A percentile compares a stretch with the other conserved stretches of the same genome.
Evolutionary conservation across 30 jellyfish, hydroid and myxozoan species (phyloP).

Genomic region (Cassiopea xamachana): DNA sequence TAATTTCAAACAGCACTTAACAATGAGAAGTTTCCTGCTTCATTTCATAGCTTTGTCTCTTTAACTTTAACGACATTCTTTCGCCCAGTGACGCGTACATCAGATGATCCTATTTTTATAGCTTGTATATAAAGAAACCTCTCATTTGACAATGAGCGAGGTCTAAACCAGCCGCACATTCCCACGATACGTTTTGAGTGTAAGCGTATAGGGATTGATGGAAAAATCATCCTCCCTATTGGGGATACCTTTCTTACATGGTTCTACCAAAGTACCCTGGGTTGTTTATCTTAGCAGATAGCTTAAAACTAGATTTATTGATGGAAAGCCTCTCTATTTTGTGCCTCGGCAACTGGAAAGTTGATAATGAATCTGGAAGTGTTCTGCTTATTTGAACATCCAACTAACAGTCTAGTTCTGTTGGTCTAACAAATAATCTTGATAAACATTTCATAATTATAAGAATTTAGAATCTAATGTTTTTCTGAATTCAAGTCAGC

Average conservation of each 20-base stretch:
- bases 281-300: background rate
- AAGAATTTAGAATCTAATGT: no score
- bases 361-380: no score
- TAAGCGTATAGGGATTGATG: background rate
- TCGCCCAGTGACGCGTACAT: slow-evolving; percentile 51
- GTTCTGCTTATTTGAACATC: no score
- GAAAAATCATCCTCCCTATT: background rate
- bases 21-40: slow-evolving; percentile 73
- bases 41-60: slow-evolving; percentile 30
- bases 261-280: background rate
- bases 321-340: background rate
- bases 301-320: background rate
- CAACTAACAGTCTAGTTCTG: no score
- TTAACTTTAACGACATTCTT: slow-evolving; percentile 40
- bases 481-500: no score
- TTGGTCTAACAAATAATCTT: no score
- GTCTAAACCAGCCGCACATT: slow-evolving; percentile 3
- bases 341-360: background rate
- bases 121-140: slow-evolving; percentile 30
- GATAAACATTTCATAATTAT: no score
- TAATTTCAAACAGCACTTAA: slow-evolving; percentile 16
- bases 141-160: slow-evolving; percentile 2
- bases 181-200: slow-evolving; percentile 3
- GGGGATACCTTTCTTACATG: background rate
- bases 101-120: slow-evolving; percentile 31